Base-by-base conservation (phyloP, 2,797 vertebrate species). In the Esox lucius region DNA sequence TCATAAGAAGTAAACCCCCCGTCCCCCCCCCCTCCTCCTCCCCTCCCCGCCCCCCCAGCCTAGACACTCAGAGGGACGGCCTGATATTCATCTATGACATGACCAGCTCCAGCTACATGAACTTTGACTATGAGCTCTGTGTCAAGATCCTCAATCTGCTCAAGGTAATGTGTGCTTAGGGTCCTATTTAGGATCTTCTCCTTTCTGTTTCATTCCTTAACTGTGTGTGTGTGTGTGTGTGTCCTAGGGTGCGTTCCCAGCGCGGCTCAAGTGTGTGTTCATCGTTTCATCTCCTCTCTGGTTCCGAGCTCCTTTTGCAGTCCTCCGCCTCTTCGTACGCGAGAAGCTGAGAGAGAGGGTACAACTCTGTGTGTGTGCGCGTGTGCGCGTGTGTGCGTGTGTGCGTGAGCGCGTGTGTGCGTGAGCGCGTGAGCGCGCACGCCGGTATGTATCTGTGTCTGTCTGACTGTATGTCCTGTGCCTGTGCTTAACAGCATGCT, bases 81-180 rank as follows among this genome's bases (percentile, higher is more conserved):
- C 94, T 96, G 28, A 91, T 96, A 86, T 96, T 96, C 87, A 95
- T 96, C 90, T 95, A 96, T 74, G 95, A 96, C 87, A 96, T 96
- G 95, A 95, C 95, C 76, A 94, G 93, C 87, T 96, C 95, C 72
- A 93, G 87, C 64, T 96, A 96, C 68, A 87, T 88, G 76, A 95
- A 96, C 88, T 96, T 96, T 89, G 95, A 96, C 87, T 96, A 96
- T 72, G 95, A 95, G 42, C 93, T 96, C 62, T 95, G 95, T 84
- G 95, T 95, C 79, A 96, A 96, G 91, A 96, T 96, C 75, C 90
- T 96, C 70, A 93, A 95, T 90, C 91, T 96, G 69, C 93, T 96
- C 49, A 96, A 96, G 94, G 95, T 96, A 89, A 65, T 72, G 62
- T 46, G 42, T 4, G 12, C 42, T 46, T 12, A 4, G 2, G 1